Evolutionary conservation across 2,888 invertebrate species (phyloP).

Genomic region (Leptinotarsa peninsularis): DNA sequence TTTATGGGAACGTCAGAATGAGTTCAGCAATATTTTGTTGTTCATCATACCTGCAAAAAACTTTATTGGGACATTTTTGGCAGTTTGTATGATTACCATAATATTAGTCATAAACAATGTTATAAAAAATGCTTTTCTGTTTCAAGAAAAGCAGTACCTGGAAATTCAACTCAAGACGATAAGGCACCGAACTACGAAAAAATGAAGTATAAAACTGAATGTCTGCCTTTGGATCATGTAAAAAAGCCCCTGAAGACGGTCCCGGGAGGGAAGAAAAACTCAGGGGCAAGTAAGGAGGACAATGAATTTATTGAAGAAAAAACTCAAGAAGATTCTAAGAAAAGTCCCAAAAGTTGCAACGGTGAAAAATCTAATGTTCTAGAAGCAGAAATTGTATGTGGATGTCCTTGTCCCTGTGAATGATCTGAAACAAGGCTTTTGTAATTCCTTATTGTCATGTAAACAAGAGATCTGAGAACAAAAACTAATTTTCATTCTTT

Average conservation of each 20-base stretch:
- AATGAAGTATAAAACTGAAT: slow-evolving; percentile 46
- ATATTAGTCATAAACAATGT: too few species aligned
- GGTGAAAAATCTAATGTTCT: slow-evolving; percentile 14
- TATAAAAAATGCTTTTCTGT: neutral
- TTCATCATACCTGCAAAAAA: too few species aligned
- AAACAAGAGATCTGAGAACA: neutral
- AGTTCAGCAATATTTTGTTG: neutral
- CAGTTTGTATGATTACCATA: too few species aligned
- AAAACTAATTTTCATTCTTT: neutral
- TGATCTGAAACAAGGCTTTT: neutral
- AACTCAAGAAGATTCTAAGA: neutral
- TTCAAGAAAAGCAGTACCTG: slow-evolving; percentile 11
- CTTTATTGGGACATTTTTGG: too few species aligned
- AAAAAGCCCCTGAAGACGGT: neutral
- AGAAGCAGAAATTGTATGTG: slow-evolving; percentile 21
- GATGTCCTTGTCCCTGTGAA: neutral
- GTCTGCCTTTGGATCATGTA: slow-evolving; percentile 21
- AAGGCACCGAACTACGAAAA: slow-evolving; percentile 27
- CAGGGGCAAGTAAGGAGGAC: neutral
- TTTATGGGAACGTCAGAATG: neutral
- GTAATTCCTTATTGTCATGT: neutral
- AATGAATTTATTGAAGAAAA: neutral
- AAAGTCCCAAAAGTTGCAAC: neutral
- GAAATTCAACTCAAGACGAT: slow-evolving; percentile 19
- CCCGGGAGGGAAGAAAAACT: neutral